A percentile compares a stretch with the other conserved stretches of the same genome.
Conservation (phyloP, 2,113 vertebrate species). For the Microtus montanus region DNA sequence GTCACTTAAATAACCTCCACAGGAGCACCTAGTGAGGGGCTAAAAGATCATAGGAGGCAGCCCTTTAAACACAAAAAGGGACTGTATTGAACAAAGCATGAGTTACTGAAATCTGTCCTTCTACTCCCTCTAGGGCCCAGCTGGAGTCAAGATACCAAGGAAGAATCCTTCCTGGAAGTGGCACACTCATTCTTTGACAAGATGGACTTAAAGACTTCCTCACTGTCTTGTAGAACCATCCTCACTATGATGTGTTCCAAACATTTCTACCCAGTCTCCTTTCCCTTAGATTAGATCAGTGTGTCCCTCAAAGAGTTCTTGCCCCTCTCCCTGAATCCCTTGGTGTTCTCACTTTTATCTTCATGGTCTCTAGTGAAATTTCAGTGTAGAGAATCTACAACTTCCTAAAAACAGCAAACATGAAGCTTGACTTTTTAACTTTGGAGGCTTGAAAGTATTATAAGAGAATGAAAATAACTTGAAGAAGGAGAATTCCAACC, state of each 20-base stretch:
- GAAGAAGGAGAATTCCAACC: slow-evolving; percentile 22
- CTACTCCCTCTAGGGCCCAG: not conserved
- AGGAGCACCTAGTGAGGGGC: not conserved
- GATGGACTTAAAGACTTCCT: not conserved
- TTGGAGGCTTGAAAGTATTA: not conserved
- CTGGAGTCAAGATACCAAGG: not conserved
- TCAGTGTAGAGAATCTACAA: not conserved
- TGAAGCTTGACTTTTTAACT: not conserved
- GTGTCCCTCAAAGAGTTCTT: not conserved
- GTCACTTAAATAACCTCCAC: not conserved
- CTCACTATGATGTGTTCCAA: not conserved
- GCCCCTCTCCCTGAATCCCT: not conserved
- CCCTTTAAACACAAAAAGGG: not conserved
- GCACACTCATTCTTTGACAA: fast-evolving
- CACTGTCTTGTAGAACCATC: not conserved
- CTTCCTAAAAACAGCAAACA: not conserved
- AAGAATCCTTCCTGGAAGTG: not conserved
- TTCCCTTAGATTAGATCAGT: not conserved
- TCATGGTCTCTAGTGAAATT: not conserved
- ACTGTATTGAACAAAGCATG: not conserved
- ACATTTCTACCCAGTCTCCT: not conserved
- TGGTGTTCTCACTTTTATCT: not conserved
- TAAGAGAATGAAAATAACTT: slow-evolving; percentile 22
- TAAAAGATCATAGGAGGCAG: not conserved
- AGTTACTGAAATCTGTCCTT: not conserved